phyloP scores from a whole-genome alignment of 2,888 invertebrate genomes.

The Incurvaria masculella region DNA sequence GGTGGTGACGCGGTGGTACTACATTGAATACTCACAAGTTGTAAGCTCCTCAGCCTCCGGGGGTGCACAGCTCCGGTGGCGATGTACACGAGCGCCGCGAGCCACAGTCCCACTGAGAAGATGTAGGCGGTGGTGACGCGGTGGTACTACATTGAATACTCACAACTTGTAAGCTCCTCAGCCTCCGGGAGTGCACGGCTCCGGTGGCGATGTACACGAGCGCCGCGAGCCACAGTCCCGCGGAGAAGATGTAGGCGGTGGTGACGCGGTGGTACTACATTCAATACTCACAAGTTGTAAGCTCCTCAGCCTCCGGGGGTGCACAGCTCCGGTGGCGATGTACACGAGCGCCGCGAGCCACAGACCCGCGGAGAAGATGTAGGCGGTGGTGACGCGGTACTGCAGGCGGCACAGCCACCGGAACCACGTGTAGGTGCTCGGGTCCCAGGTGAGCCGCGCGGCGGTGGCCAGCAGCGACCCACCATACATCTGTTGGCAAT shows the following conservation, averaged over 20 bases:
- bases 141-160: too few relatives aligned
- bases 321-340: constrained; percentile 32
- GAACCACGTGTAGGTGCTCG: constrained; percentile 51
- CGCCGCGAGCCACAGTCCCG: constrained; percentile 31
- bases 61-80: constrained; percentile 28
- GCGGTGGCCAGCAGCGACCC: constrained; percentile 51
- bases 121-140: constrained; percentile 44
- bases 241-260: constrained; percentile 50
- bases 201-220: too few relatives aligned
- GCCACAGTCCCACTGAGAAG: constrained; percentile 41
- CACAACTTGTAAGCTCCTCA: too few relatives aligned
- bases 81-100: constrained; percentile 41
- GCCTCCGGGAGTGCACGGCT: too few relatives aligned
- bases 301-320: constrained; percentile 14
- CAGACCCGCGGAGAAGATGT: constrained; percentile 41
- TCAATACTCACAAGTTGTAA: constrained; percentile 24
- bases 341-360: constrained; percentile 45
- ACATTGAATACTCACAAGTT: constrained; percentile 24
- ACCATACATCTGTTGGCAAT: constrained; percentile 41
- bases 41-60: constrained; percentile 19
- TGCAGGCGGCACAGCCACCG: constrained; percentile 47
- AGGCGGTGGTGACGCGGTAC: constrained; percentile 45
- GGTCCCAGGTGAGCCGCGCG: constrained; percentile 52
- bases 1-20: constrained; percentile 47
- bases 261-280: too few relatives aligned